Evolutionary conservation across 2,888 invertebrate species (phyloP).

Genomic region (Phalangium opilio): DNA sequence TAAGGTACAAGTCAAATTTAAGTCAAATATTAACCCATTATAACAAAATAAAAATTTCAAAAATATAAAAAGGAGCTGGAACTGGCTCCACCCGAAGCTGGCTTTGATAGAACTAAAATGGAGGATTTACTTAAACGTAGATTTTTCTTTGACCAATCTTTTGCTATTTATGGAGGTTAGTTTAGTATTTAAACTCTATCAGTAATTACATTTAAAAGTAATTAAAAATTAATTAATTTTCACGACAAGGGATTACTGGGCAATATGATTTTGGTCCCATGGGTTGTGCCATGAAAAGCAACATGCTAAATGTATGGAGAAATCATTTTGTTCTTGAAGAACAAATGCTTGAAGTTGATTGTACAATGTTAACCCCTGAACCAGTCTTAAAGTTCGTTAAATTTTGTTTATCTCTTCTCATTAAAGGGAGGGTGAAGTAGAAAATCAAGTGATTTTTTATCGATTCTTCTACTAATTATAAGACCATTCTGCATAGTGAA

Average conservation of each 20-base stretch:
- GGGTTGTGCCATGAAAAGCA: slow-evolving; percentile 96
- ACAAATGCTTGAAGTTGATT: slow-evolving; percentile 97
- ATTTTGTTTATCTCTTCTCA: too few relatives aligned
- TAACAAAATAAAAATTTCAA: too few relatives aligned
- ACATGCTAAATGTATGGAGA: slow-evolving; percentile 83
- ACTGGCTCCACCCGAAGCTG: slow-evolving; percentile 41
- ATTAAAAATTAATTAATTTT: not conserved
- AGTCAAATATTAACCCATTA: too few relatives aligned
- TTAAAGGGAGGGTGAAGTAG: too few relatives aligned
- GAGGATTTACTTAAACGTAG: slow-evolving; percentile 91
- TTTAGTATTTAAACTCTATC: too few relatives aligned
- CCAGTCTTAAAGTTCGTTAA: slow-evolving; percentile 61
- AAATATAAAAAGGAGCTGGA: slow-evolving; percentile 47
- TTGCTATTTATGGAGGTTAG: slow-evolving; percentile 93
- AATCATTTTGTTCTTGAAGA: slow-evolving; percentile 93
- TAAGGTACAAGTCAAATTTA: slow-evolving; percentile 35
- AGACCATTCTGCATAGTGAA: too few relatives aligned
- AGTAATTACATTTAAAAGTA: too few relatives aligned
- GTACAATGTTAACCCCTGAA: slow-evolving; percentile 93
- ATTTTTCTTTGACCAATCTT: slow-evolving; percentile 97
- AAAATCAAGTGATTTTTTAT: too few relatives aligned
- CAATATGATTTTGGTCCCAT: slow-evolving; percentile 98
- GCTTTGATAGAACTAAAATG: slow-evolving; percentile 81
- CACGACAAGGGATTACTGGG: slow-evolving; percentile 42
- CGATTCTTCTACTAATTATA: too few relatives aligned